Conservation (phyloP, 2,113 vertebrate genomes). For the Nerophis lumbriciformis region DNA sequence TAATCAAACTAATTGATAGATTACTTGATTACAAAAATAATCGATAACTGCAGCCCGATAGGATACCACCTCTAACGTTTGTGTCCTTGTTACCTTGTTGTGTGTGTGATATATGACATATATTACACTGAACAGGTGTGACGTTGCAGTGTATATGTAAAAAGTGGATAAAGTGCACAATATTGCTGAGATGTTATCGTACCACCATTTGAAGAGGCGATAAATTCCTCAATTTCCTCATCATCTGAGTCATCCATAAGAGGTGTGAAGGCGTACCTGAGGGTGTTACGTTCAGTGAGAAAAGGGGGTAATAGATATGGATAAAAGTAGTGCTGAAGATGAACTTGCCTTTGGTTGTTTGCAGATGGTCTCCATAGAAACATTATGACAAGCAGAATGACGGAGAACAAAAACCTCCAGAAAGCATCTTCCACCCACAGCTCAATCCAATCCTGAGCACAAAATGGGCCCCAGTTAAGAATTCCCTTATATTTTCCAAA, state of each 20-base stretch:
- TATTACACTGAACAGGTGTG: too few relatives aligned
- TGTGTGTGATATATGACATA: too few relatives aligned
- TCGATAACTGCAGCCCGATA: too few relatives aligned
- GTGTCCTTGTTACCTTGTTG: too few relatives aligned
- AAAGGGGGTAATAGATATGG: background rate
- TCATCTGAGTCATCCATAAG: slow-evolving; percentile 87
- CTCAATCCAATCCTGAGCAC: slow-evolving; percentile 81
- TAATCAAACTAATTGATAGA: too few relatives aligned
- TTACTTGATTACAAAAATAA: too few relatives aligned
- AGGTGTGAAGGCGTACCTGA: slow-evolving; percentile 84
- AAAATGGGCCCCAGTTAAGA: background rate
- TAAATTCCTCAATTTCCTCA: slow-evolving; percentile 83
- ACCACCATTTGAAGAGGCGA: slow-evolving; percentile 77
- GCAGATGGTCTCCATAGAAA: slow-evolving; percentile 86
- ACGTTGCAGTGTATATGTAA: too few relatives aligned
- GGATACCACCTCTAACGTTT: too few relatives aligned
- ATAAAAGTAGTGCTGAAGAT: background rate
- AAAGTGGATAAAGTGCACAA: too few relatives aligned
- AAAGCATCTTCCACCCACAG: slow-evolving; percentile 86
- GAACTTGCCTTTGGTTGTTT: slow-evolving; percentile 80
- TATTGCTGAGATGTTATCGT: background rate
- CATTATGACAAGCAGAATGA: slow-evolving; percentile 84
- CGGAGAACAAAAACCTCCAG: slow-evolving; percentile 85
- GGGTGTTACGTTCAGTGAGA: background rate
- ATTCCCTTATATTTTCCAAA: background rate